Evolutionary conservation across 2,888 invertebrate genomes (phyloP).

Genomic region (Andrena fulva): DNA sequence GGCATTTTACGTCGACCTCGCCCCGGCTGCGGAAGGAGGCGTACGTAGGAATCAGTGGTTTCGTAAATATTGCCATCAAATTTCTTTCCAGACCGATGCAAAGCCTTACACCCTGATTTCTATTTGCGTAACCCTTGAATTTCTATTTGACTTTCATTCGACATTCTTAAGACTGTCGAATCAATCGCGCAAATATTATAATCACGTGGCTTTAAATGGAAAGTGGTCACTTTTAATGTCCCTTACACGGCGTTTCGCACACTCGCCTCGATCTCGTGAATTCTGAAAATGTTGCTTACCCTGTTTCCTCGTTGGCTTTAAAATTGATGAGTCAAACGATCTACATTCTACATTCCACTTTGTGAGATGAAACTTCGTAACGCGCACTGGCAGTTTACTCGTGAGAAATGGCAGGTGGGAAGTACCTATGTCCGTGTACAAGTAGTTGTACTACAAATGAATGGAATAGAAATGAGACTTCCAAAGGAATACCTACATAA

Average conservation of each 20-base stretch:
- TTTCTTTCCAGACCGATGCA: conserved; percentile 9
- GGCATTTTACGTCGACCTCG: conserved; percentile 56
- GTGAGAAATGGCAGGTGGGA: background rate
- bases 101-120: conserved; percentile 4
- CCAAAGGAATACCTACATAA: too few relatives aligned
- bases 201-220: too few relatives aligned
- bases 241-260: background rate
- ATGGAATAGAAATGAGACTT: too few relatives aligned
- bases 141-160: background rate
- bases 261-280: background rate
- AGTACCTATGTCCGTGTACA: background rate
- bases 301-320: too few relatives aligned
- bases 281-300: background rate
- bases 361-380: conserved; percentile 25
- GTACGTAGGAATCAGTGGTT: conserved; percentile 30
- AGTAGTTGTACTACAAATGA: background rate
- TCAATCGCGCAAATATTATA: background rate
- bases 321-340: conserved; percentile 18
- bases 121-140: background rate
- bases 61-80: conserved; percentile 41
- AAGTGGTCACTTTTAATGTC: too few relatives aligned
- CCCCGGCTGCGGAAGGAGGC: conserved; percentile 1
- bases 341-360: conserved; percentile 13
- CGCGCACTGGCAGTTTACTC: background rate
- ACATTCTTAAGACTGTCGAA: background rate